Conservation (phyloP, 2,888 invertebrate genomes). For the Hydriomena furcata region DNA sequence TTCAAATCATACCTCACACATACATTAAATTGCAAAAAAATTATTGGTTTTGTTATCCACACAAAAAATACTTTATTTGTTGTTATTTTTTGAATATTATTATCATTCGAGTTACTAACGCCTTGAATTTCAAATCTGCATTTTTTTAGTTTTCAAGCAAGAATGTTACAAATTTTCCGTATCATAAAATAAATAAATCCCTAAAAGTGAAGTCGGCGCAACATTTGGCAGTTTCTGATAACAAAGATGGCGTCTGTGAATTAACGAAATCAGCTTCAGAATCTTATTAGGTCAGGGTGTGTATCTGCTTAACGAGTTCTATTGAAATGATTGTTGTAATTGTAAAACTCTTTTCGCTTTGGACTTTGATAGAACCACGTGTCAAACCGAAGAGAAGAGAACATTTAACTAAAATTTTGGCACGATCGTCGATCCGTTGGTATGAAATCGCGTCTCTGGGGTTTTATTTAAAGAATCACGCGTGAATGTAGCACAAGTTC, state of each 20-base stretch:
- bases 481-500: slow-evolving; percentile 78
- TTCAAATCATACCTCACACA: too few relatives aligned
- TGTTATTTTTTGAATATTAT: too few relatives aligned
- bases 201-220: too few relatives aligned
- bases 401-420: slow-evolving; percentile 67
- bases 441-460: slow-evolving; percentile 53
- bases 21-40: too few relatives aligned
- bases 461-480: slow-evolving; percentile 70
- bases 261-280: neutral
- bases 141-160: too few relatives aligned
- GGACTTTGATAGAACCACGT: slow-evolving; percentile 54
- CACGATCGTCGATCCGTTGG: slow-evolving; percentile 51
- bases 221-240: slow-evolving; percentile 37
- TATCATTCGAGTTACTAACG: too few relatives aligned
- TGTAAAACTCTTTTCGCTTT: slow-evolving; percentile 13
- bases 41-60: too few relatives aligned
- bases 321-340: slow-evolving; percentile 2
- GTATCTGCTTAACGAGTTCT: slow-evolving; percentile 1
- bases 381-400: slow-evolving; percentile 52
- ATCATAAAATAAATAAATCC: neutral
- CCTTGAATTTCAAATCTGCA: too few relatives aligned
- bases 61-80: too few relatives aligned
- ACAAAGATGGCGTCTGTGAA: neutral
- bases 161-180: too few relatives aligned
- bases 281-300: neutral